phyloP scores from a whole-genome alignment of 2,888 invertebrate species.

The Psylliodes chrysocephalus region DNA sequence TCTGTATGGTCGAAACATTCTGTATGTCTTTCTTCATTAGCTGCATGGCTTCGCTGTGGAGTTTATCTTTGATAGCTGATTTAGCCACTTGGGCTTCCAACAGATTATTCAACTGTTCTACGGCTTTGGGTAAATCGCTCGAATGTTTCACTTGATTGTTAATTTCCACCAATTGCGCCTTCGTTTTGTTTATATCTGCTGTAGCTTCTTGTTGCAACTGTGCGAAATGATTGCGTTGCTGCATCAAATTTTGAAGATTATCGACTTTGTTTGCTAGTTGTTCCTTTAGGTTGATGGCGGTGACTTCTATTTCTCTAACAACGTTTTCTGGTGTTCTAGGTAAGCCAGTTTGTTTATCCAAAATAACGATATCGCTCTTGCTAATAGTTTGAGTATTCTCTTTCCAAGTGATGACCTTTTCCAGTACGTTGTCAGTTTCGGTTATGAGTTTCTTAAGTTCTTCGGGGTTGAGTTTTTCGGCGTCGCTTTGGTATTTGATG shows the following conservation, averaged over 20 bases:
- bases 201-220: constrained; percentile 76
- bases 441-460: constrained; percentile 76
- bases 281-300: constrained; percentile 73
- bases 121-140: constrained; percentile 64
- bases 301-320: constrained; percentile 78
- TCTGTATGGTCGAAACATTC: constrained; percentile 83
- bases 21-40: constrained; percentile 85
- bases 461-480: constrained; percentile 76
- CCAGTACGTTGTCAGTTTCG: constrained; percentile 76
- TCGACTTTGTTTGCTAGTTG: constrained; percentile 76
- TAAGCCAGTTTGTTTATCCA: constrained; percentile 76
- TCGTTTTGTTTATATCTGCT: constrained; percentile 71
- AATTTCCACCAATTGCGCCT: constrained; percentile 69
- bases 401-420: constrained; percentile 78
- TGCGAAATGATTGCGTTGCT: constrained; percentile 81
- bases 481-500: constrained; percentile 82
- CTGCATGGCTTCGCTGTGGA: constrained; percentile 82
- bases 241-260: constrained; percentile 75
- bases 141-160: constrained; percentile 66
- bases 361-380: constrained; percentile 74
- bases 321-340: constrained; percentile 78
- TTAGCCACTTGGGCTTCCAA: constrained; percentile 69
- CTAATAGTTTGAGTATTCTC: constrained; percentile 75
- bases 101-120: constrained; percentile 67
- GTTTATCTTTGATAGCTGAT: constrained; percentile 73